Evolutionary conservation across 2,797 vertebrate genomes (phyloP).

Genomic region (Rhabdomys pumilio): DNA sequence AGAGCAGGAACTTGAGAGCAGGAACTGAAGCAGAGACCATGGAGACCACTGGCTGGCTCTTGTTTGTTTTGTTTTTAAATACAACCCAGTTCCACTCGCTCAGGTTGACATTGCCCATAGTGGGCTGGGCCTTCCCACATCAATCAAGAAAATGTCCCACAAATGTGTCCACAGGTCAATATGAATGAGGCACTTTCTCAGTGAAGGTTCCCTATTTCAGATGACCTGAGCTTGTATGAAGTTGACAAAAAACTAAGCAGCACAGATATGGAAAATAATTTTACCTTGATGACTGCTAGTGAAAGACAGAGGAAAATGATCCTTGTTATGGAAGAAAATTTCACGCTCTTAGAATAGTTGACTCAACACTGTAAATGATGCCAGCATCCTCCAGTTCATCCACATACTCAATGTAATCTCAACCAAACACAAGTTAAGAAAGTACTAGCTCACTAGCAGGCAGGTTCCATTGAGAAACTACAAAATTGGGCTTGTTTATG

Average conservation of each 20-base stretch:
- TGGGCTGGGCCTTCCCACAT: neutral
- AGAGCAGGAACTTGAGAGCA: neutral
- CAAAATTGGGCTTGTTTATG: neutral
- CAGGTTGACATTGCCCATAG: neutral
- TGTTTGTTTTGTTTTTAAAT: too few relatives aligned
- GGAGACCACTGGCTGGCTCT: neutral
- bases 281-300: neutral
- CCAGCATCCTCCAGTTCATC: neutral
- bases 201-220: neutral
- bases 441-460: neutral
- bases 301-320: neutral
- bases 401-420: neutral
- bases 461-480: neutral
- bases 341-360: neutral
- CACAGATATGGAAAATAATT: neutral
- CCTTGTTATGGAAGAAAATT: neutral
- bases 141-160: neutral
- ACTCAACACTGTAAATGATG: neutral
- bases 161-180: neutral
- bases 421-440: slow-evolving; percentile 25
- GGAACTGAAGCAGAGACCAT: neutral
- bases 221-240: neutral
- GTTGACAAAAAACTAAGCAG: neutral
- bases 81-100: neutral
- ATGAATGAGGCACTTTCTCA: neutral